Conservation (phyloP, 2,888 invertebrate species). For the Drosophila nr. medialis region DNA sequence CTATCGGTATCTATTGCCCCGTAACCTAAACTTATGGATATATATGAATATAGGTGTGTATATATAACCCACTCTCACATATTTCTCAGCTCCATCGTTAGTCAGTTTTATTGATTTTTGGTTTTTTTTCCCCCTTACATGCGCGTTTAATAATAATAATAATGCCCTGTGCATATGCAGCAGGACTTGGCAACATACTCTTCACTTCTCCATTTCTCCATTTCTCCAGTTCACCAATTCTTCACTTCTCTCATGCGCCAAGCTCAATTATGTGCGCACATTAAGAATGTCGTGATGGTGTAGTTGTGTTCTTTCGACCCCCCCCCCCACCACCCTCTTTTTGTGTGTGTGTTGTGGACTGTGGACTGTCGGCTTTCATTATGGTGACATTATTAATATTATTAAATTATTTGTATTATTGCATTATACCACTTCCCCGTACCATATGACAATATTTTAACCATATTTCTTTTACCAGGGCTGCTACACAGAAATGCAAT, state of each 20-base stretch:
- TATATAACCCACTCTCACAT: slow-evolving; percentile 16
- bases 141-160: slow-evolving; percentile 54
- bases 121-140: slow-evolving; percentile 30
- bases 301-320: slow-evolving; percentile 1
- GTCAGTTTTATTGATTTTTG: slow-evolving; percentile 75
- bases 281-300: slow-evolving; percentile 55
- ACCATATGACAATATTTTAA: slow-evolving; percentile 30
- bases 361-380: slow-evolving; percentile 52
- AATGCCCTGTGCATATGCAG: slow-evolving; percentile 3
- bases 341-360: slow-evolving; percentile 1
- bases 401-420: slow-evolving; percentile 77
- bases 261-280: slow-evolving; percentile 70
- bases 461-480: slow-evolving; percentile 35
- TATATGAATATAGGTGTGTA: slow-evolving; percentile 18
- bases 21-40: slow-evolving; percentile 45
- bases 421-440: slow-evolving; percentile 66
- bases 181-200: slow-evolving; percentile 5
- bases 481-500: slow-evolving; percentile 42
- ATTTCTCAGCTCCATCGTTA: slow-evolving; percentile 43
- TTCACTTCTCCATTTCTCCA: not conserved
- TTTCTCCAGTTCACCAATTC: not conserved
- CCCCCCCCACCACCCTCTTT: no score
- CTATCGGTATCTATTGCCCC: slow-evolving; percentile 58
- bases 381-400: slow-evolving; percentile 64
- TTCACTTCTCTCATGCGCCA: not conserved